phyloP scores from a whole-genome alignment of 2,888 invertebrate species.

The Sminthurides aquaticus region DNA sequence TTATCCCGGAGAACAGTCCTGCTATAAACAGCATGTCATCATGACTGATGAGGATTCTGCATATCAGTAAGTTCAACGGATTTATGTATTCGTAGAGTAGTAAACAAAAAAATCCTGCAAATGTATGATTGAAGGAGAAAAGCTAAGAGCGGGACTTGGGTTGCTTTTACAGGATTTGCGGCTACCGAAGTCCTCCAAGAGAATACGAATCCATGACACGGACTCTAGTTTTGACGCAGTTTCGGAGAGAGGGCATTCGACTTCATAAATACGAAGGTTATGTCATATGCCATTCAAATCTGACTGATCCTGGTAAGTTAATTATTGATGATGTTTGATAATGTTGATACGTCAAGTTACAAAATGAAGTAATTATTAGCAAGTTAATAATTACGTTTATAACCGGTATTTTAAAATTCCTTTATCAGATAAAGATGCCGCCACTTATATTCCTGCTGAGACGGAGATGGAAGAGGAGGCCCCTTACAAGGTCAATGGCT shows the following conservation, averaged over 20 bases:
- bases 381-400: no score
- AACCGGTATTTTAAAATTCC: no score
- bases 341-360: no score
- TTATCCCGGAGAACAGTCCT: conserved; percentile 14
- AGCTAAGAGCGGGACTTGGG: no score
- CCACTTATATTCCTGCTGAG: neutral
- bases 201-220: conserved; percentile 9
- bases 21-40: conserved; percentile 12
- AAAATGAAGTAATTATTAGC: no score
- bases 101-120: no score
- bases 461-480: conserved; percentile 1
- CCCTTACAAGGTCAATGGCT: no score
- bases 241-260: neutral
- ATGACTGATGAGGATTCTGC: conserved; percentile 12
- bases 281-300: conserved; percentile 17
- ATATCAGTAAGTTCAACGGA: conserved; percentile 15
- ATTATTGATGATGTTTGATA: no score
- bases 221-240: conserved; percentile 10
- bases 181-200: conserved; percentile 2
- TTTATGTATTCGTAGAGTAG: no score
- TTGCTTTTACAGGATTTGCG: conserved; percentile 13
- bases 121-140: no score
- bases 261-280: conserved; percentile 15
- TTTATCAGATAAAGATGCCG: no score
- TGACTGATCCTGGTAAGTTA: no score